A percentile compares a stretch with the other conserved stretches of the same genome.
Evolutionary conservation across 53 echinoderm and acorn worm species (phyloP).

Genomic region (Henricia sp.): DNA sequence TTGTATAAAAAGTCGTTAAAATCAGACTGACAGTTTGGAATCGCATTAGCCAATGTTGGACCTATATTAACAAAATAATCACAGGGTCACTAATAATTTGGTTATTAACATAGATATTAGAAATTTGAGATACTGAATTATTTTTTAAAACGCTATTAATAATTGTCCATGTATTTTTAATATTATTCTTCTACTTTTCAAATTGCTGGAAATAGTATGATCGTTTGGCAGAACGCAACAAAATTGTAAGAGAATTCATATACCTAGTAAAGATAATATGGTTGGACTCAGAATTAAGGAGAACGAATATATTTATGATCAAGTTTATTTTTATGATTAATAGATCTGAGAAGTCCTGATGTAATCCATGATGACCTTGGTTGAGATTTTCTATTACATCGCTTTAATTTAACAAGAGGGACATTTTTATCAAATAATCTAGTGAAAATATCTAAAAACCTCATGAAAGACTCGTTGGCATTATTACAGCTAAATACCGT

Average conservation of each 20-base stretch:
- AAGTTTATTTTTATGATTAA: too few species aligned
- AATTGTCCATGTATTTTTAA: too few species aligned
- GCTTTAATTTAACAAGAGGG: too few species aligned
- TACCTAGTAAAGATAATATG: neutral
- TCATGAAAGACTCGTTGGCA: neutral
- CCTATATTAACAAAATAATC: neutral
- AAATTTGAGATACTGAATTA: neutral
- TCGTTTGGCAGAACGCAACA: too few species aligned
- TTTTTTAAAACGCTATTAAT: too few species aligned
- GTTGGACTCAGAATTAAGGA: neutral
- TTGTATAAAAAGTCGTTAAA: neutral
- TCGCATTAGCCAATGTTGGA: too few species aligned
- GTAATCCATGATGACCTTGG: neutral
- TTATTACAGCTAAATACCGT: neutral
- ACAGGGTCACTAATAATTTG: neutral
- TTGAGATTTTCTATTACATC: neutral
- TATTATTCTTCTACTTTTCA: neutral
- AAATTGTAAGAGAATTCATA: neutral
- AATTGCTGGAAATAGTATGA: neutral
- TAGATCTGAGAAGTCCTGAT: neutral
- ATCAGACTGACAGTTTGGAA: too few species aligned
- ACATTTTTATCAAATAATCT: constrained; percentile 1
- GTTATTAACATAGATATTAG: neutral
- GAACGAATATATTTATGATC: neutral
- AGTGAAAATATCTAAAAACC: neutral